Base-by-base conservation (phyloP, 1,140 invertebrate species). In the Tribolium madens region DNA sequence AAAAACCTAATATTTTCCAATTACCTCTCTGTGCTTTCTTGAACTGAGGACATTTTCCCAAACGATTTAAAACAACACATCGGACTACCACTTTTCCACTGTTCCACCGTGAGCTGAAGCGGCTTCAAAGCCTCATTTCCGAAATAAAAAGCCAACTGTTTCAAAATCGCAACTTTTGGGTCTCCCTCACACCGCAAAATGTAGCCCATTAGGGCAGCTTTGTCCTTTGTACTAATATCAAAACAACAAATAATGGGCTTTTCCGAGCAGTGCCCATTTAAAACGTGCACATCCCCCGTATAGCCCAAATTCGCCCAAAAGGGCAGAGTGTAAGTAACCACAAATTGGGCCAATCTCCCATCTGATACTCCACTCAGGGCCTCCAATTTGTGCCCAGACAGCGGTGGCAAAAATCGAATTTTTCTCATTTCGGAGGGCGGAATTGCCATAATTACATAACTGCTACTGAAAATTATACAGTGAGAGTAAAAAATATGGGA, bases 91-190 rank as follows among this genome's bases (percentile, higher is more conserved):
- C 21, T 31, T 26, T 9, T 10, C 81, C 82, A 83, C 2, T 36
- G 46, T 31, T 77, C 77, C 57, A 79, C 78, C 10, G 12, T 33
- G 26, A 77, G 80, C 26, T 83, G 76, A 1, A 79, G 33, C 15
- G 82, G 82, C n/a, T 79, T 9, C 13, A 77, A 53, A 15, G 80
- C 81, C 57, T 73, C 70, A 10, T 70, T 33, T 15, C 82, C 82
- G 13, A 80, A 81, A 76, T 79, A 77, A 52, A 71, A 3, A 0
- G 47, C 17, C 18, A 83, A 46, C 14, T 80, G 74, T 10, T 60
- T 3, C n/a, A 83, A 64, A 70, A 82, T 42, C 15, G 9, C 10
- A 5, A 1, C 18, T 68, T 21, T 60, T 33, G 14, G 68, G 10
- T 18, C 9, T 21, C 6, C 9, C 13, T 6, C 15, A 13, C 53